Base-by-base conservation (phyloP, 2,113 vertebrate genomes). In the Aspiorhynchus laticeps region DNA sequence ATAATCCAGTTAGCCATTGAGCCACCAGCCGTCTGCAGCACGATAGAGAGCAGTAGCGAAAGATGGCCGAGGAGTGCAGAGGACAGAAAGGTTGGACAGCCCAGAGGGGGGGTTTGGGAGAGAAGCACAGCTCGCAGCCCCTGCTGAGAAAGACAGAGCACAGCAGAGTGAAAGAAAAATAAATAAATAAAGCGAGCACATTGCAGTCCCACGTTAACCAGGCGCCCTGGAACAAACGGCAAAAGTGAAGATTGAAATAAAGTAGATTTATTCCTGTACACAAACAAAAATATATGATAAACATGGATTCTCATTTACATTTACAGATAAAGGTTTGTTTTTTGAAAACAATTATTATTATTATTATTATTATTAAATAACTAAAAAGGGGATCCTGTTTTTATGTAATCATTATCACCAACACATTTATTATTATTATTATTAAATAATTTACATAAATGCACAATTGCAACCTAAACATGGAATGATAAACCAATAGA, bases 1-100 rank as follows among this genome's bases (percentile, higher is more conserved):
- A 94, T 97, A 98, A 99, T 99, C 96, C 95, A 93, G 95, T 95
- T 96, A 94, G 93, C 95, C 95, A 94, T 97, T 94, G 92, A 97
- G 96, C 97, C 96, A 98, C 98, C 98, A 97, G 97, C 95, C 95
- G 90, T 95, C 94, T 93, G 93, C 93, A 94, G 95, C 94, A 94
- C 46, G 95, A 94, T 94, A 93, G 93, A 92, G 94, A 93, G 94
- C 93, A 74, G 51, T 21, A 93, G 95, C 91, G 91, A 93, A 94
- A 95, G 94, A 95, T 95, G 95, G 85, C 91, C 86, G 89, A 93
- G 86, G 90, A 91, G 92, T 83, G 48, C 8, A 31, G 28, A 48
- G 46, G 79, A 53, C 78, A 89, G 43, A 87, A 90, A 19, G 59
- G 21, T 15, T 88, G 90, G 87, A 80, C 28, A 2, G 83, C 56